Conservation (phyloP, 2,113 vertebrate species). For the Candoia aspera region DNA sequence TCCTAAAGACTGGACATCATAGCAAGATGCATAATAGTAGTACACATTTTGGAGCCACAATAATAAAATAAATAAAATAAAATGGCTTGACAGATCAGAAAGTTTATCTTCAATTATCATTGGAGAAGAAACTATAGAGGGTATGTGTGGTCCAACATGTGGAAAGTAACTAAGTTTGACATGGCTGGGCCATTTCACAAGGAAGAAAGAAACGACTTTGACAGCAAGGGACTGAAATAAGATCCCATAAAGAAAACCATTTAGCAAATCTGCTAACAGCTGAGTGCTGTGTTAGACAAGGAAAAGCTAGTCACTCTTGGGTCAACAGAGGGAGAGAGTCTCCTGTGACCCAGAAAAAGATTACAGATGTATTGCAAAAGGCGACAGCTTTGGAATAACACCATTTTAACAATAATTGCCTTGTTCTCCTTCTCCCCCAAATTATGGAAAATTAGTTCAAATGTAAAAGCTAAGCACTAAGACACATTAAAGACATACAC, state of each 20-base stretch:
- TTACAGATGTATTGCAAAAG: conserved; percentile 28
- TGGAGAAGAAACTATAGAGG: conserved; percentile 20
- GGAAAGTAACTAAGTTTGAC: conserved; percentile 62
- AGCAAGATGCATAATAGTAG: conserved; percentile 11
- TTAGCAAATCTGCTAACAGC: conserved; percentile 40
- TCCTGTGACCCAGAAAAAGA: conserved; percentile 22
- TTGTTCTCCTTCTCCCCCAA: background rate
- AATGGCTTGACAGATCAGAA: conserved; percentile 41
- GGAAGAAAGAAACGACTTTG: conserved; percentile 39
- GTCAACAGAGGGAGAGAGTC: background rate
- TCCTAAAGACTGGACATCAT: conserved; percentile 50
- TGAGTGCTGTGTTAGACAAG: conserved; percentile 41
- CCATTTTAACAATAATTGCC: conserved; percentile 20
- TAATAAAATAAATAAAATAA: conserved; percentile 49
- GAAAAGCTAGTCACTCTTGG: background rate
- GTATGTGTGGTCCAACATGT: conserved; percentile 25
- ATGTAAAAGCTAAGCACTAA: conserved; percentile 18
- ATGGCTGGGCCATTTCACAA: conserved; percentile 46
- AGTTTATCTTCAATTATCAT: conserved; percentile 41
- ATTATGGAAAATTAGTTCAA: conserved; percentile 7
- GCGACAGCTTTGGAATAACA: background rate
- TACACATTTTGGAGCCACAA: conserved; percentile 16
- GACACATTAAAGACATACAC: background rate
- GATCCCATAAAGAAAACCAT: conserved; percentile 51
- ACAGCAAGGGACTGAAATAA: conserved; percentile 46